phyloP scores from a whole-genome alignment of 64 coral and sea anemone species.

The Trachythela sp. region DNA sequence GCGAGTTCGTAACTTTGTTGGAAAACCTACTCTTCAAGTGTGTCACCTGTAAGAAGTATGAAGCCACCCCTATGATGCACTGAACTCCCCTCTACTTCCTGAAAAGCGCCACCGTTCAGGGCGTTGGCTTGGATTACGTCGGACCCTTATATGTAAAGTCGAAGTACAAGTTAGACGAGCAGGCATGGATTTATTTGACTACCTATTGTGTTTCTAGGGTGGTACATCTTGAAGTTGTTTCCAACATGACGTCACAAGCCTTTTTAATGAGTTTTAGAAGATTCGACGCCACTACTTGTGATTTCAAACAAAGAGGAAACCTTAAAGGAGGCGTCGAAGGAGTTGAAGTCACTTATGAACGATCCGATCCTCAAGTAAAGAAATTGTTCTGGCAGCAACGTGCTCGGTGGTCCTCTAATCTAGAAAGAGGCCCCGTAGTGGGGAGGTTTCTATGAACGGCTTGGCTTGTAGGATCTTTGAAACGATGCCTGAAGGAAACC shows the following conservation, averaged over 20 bases:
- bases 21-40: constrained; percentile 25
- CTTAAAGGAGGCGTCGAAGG: neutral
- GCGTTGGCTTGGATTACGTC: neutral
- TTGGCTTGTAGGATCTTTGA: neutral
- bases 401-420: neutral
- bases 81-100: neutral
- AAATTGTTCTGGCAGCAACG: neutral
- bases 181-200: constrained; percentile 25
- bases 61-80: neutral
- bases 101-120: neutral
- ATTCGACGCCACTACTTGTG: neutral
- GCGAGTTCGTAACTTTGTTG: neutral
- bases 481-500: neutral
- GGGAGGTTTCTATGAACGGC: neutral
- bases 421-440: neutral
- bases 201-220: constrained; percentile 25
- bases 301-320: neutral
- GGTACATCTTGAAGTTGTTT: constrained; percentile 22
- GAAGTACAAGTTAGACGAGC: neutral
- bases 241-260: neutral
- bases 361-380: neutral
- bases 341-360: neutral
- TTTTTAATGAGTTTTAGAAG: constrained; percentile 9
- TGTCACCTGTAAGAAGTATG: neutral
- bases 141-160: constrained; percentile 2